phyloP scores from a whole-genome alignment of 2,797 vertebrate genomes.

The Anolis apletophallus region DNA sequence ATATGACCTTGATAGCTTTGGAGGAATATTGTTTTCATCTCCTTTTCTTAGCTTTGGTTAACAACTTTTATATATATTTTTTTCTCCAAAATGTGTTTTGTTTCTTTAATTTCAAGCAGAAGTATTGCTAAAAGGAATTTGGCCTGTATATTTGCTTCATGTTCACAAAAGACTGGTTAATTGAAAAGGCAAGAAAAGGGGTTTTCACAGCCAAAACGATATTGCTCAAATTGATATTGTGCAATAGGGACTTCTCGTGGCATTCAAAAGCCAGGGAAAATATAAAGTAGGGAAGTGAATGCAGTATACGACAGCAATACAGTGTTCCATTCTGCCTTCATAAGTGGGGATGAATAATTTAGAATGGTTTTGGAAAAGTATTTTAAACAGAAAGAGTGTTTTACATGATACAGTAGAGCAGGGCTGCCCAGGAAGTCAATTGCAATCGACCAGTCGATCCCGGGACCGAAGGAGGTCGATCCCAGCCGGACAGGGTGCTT shows the following conservation, averaged over 20 bases:
- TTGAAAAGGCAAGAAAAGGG: conserved; percentile 13
- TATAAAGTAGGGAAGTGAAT: neutral
- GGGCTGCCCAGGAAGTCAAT: too few species aligned
- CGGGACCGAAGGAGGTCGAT: too few species aligned
- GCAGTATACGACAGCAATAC: too few species aligned
- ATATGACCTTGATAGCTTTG: neutral
- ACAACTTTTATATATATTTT: neutral
- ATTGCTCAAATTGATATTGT: conserved; percentile 19
- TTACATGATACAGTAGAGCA: too few species aligned
- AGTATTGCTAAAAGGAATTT: conserved; percentile 1
- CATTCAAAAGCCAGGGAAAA: neutral
- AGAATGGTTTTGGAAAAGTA: too few species aligned
- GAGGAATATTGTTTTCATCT: neutral
- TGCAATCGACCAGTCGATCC: too few species aligned
- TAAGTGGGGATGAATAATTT: too few species aligned
- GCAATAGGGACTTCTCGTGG: conserved; percentile 6
- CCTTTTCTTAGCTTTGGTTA: neutral
- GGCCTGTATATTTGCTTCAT: conserved; percentile 13
- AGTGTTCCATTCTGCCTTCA: too few species aligned
- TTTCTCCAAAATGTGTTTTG: neutral
- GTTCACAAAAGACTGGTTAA: conserved; percentile 14
- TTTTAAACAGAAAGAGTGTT: too few species aligned
- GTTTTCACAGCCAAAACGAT: neutral
- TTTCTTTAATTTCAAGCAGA: conserved; percentile 1
- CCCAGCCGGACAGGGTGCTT: too few species aligned